Conservation (phyloP, 2,888 invertebrate genomes). For the Cephus pygmeus region DNA sequence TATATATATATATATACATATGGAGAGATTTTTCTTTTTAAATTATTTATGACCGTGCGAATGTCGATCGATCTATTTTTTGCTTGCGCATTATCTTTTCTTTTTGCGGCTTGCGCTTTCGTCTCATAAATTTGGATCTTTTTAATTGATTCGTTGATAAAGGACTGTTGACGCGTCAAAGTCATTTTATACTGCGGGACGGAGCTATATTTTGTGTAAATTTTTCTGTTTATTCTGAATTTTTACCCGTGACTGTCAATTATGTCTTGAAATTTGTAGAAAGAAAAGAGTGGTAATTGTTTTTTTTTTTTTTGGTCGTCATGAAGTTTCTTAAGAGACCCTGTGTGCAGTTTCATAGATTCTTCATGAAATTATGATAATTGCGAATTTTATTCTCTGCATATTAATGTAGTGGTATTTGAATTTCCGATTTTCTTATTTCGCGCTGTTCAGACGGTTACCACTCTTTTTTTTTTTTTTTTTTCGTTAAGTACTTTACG, state of each 20-base stretch:
- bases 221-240: not conserved
- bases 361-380: no score
- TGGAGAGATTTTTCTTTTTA: not conserved
- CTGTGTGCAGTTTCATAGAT: no score
- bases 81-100: not conserved
- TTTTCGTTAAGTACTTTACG: not conserved
- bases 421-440: not conserved
- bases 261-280: not conserved
- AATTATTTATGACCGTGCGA: not conserved
- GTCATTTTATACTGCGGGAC: not conserved
- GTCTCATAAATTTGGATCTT: not conserved
- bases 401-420: not conserved
- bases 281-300: not conserved
- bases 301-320: no score
- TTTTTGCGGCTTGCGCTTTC: not conserved
- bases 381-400: not conserved
- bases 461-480: not conserved
- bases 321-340: no score
- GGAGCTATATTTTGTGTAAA: no score
- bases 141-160: not conserved
- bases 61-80: not conserved
- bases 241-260: not conserved
- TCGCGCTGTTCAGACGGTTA: not conserved
- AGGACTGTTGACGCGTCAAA: not conserved
- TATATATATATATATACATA: slow-evolving; percentile 22